These are phyloP conservation scores for Sterna hirundo DNA, from an alignment of 2,113 vertebrate genomes.

Conservation along the genomic window DNA sequence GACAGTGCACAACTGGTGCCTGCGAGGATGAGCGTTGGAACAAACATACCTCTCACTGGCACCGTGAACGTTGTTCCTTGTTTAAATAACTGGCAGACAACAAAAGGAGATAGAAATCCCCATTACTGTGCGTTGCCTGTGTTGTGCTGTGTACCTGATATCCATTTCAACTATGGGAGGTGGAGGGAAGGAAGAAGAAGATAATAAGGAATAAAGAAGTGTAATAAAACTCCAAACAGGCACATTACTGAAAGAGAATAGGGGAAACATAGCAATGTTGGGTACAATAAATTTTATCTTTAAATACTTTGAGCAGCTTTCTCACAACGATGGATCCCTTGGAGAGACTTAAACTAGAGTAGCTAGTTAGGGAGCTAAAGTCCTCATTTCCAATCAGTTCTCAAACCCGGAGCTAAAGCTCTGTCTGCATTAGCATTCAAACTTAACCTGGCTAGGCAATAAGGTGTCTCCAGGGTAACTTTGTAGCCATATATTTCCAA, in stretches of 20 bases:
- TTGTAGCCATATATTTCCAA: neutral
- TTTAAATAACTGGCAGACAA: neutral
- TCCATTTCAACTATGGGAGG: neutral
- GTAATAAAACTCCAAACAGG: neutral
- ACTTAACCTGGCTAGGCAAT: neutral
- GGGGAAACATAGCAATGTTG: neutral
- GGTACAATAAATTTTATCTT: conserved; percentile 7
- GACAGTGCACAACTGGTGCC: neutral
- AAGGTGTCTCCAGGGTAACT: neutral
- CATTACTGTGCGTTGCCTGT: neutral
- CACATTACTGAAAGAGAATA: neutral
- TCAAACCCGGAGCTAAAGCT: neutral
- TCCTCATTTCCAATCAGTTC: neutral
- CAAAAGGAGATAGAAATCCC: neutral
- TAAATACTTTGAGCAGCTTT: conserved; percentile 11
- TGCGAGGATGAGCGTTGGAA: neutral
- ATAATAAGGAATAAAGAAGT: conserved; percentile 22
- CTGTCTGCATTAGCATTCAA: neutral
- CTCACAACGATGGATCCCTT: neutral
- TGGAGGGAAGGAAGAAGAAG: neutral
- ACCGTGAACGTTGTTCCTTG: neutral
- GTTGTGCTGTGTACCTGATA: neutral
- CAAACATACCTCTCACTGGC: neutral
- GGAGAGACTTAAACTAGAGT: neutral
- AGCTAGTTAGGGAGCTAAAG: neutral